Base-by-base conservation (phyloP, 30 jellyfish, hydroid and myxozoan species). In the Hydractinia echinata region DNA sequence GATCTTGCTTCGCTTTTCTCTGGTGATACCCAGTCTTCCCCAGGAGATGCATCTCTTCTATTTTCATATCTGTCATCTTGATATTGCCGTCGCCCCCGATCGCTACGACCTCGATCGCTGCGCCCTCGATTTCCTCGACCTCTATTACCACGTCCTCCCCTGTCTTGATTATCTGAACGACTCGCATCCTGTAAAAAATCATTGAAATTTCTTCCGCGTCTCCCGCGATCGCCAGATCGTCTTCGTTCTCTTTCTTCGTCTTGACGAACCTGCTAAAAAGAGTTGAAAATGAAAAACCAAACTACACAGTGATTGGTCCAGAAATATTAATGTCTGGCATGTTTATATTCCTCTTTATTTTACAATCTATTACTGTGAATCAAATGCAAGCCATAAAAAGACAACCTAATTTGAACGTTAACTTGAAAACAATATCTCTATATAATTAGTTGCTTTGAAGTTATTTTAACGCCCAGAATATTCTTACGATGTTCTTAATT, bases 61-160 rank as follows among this genome's bases (percentile, higher is more conserved):
- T 55, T 54, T 61, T 67, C 77, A 30, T 56, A 61, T 18, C 66
- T 60, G 51, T 61, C 16, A 9, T 79, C 20, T 19, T 72, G 10
- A 9, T 19, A 16, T n/a, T 62, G 19, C 52, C 81, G 39, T 15
- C 61, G 69, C n/a, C 11, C 44, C n/a, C 73, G 74, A 18, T 77
- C 51, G 55, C 55, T 52, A 50, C 85, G 79, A 30, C 78, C 85
- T 14, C 62, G 79, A 39, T 52, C 84, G 30, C 79, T 54, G 44
- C 83, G 53, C 13, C 83, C 72, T 14, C 91, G 68, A 39, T 78
- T 76, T 49, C 80, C 72, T 51, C 81, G 54, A 8, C 95, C 95
- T 55, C 95, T 78, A 19, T 82, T 64, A 30, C 58, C 53, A 53
- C 83, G 62, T 69, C 85, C 54, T 7, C 82, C 66, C 44, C 80